Evolutionary conservation across 2,797 vertebrate genomes (phyloP), one percentile per base, ranked within the genome.

Genomic region (Tapirus indicus): DNA sequence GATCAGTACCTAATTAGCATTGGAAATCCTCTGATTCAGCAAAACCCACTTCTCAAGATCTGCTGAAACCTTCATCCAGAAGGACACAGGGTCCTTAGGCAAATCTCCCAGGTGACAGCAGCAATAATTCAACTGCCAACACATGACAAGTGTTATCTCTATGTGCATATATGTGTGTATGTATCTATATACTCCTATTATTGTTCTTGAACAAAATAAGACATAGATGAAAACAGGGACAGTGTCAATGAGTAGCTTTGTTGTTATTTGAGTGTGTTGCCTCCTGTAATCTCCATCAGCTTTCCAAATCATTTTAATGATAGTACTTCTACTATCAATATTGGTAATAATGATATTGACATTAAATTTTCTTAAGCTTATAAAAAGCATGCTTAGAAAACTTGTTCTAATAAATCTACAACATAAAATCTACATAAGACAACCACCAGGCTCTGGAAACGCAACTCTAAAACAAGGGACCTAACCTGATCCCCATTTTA

Each of bases 131-230:
- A 72, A 44, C 20, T 87, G 7, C 12, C 27, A 44, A 20, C n/a
- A 62, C 5, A 41, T 4, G 49, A 16, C 21, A 82, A 41, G 25
- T 16, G 0, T n/a, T 41, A 32, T 27, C 20, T 83, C n/a, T 96
- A 2, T n/a, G 38, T 1, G 0, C 8, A 52, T 1, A 8, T 23
- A 35, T 35, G 27, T 58, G 66, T 21, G 10, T 6, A 7, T 62
- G 12, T 1, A 12, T 13, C 12, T 74, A 52, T 6, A 35, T 3
- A 66, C 0, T 5, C 21, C 68, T 58, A 79, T 41, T 49, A 84
- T 1, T 77, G 18, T 75, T 47, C 38, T 77, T 66, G 11, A 7
- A 64, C 27, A 66, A 88, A 64, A 8, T 11, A 91, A 64, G 5
- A 56, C 9, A 56, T 4, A 0, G 14, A 3, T 79, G 2, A 60